Base-by-base conservation (phyloP, 2,888 invertebrate species). In the Drosophila sordidula region DNA sequence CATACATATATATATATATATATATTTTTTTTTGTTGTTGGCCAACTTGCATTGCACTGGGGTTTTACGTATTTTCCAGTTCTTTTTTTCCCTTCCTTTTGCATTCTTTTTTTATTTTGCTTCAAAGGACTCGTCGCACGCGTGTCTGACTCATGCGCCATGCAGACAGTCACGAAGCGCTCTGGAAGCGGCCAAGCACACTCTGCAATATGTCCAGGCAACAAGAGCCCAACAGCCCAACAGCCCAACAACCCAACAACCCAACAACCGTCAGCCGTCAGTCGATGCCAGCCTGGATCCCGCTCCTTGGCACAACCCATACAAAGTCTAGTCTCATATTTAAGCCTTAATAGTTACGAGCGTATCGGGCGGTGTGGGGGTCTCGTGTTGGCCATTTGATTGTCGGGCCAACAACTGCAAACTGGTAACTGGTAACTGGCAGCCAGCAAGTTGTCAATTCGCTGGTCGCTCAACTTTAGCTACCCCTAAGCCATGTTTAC, bases 131-230 rank as follows among this genome's bases (percentile, higher is more conserved):
- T 45, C 45, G 38, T 52, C 42, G 46, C 67, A 67, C 58, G 58
- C 76, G 45, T 50, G 45, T 73, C 55, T 65, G 74, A 78, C 49
- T 78, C 74, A 76, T 68, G 49, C 54, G 51, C n/a, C 57, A 55
- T 25, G 38, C 63, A 52, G 50, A 55, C 44, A 32, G 55, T 16
- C 49, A 52, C 52, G 42, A 47, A 25, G 49, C 38, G 18, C 42
- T 22, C 8, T 29, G 9, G 14, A 34, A 32, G 9, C 25, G 32
- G 49, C 16, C 38, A 39, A 25, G 44, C 39, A 47, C 44, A 44
- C 16, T 45, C 51, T 61, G 61, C 74, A 68, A 55, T 55, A 47
- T 75, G 72, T 41, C 64, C 71, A 63, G 45, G 46, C 55, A 49
- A 54, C 39, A 49, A 54, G 16, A 8, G 14, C 32, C 41, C 32